Evolutionary conservation across 2,113 vertebrate genomes (phyloP), one percentile per base, ranked within the genome.

Genomic region (Corythoichthys intestinalis): DNA sequence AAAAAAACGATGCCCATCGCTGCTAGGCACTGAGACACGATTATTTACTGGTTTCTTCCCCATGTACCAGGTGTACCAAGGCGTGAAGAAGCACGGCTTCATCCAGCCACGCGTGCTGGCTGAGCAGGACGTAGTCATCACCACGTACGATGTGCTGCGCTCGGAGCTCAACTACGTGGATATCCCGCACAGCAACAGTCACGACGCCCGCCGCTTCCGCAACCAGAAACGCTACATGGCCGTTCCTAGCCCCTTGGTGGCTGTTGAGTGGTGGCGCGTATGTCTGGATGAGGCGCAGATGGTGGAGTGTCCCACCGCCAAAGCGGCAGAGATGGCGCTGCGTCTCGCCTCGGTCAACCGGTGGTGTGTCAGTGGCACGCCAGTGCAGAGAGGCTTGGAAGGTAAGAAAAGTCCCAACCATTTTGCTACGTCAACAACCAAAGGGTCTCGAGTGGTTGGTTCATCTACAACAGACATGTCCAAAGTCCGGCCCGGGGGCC

Each of bases 141-240:
- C 97, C 70, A 98, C 97, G 0, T 99, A 99, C 0, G 96, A 99
- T 9, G 97, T 99, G 34, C 92, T 99, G 67, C 95, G 97, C 58
- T 93, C 93, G 0, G 97, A 99, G 15, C 91, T 99, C 65, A 97
- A 98, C 92, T 98, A 99, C 0, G 96, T 98, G 0, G 96, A 98
- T 83, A 96, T 99, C 58, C 97, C 97, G 0, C 96, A 98, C 86
- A 98, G 95, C 58, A 99, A 97, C 87, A 98, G 97, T 20, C 88
- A 95, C 79, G 96, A 98, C 0, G 97, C 96, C 0, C 94, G 96
- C 15, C 95, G 95, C 52, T 95, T 99, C 80, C 88, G 97, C 71
- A 98, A 96, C 78, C 95, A 98, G 91, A 99, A 99, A 83, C 93
- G 96, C 5, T 99, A 99, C 78, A 99, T 99, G 97, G 97, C 97